Conservation (phyloP, 64 coral and sea anemone genomes). For the Actinia equina region DNA sequence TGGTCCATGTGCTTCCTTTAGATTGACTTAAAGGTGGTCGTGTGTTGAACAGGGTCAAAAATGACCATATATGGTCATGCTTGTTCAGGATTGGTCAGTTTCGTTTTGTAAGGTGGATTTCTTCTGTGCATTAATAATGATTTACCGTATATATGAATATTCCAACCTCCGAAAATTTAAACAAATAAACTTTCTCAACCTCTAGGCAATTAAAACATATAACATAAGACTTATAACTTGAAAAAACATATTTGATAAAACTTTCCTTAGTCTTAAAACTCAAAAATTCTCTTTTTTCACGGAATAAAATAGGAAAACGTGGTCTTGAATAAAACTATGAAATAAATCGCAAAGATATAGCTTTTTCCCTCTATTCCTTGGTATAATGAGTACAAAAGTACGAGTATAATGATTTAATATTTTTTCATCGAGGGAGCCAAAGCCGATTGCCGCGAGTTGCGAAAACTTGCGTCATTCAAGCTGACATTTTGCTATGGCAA, state of each 20-base stretch:
- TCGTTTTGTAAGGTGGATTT: constrained; percentile 13
- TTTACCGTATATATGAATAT: not conserved
- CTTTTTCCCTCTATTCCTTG: too few species aligned
- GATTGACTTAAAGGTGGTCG: not conserved
- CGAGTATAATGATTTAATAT: too few species aligned
- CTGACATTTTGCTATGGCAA: not conserved
- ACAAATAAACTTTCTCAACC: not conserved
- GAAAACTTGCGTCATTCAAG: not conserved
- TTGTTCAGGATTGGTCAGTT: constrained; percentile 21
- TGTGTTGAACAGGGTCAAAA: not conserved
- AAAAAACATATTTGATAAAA: not conserved
- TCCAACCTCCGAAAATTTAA: not conserved
- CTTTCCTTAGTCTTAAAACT: not conserved
- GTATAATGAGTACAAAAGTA: too few species aligned
- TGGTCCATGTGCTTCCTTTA: constrained; percentile 1
- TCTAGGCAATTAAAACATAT: not conserved
- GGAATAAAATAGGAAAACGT: too few species aligned
- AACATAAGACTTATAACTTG: not conserved
- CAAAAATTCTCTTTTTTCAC: not conserved
- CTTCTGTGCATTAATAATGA: constrained; percentile 12
- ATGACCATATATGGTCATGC: constrained; percentile 26
- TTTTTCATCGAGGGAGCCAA: not conserved
- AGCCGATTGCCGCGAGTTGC: not conserved
- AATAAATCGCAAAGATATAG: not conserved
- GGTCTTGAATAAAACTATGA: not conserved